A percentile compares a stretch with the other conserved stretches of the same genome.
Conservation (phyloP, 2,888 invertebrate genomes). For the Platycheirus rosarum region DNA sequence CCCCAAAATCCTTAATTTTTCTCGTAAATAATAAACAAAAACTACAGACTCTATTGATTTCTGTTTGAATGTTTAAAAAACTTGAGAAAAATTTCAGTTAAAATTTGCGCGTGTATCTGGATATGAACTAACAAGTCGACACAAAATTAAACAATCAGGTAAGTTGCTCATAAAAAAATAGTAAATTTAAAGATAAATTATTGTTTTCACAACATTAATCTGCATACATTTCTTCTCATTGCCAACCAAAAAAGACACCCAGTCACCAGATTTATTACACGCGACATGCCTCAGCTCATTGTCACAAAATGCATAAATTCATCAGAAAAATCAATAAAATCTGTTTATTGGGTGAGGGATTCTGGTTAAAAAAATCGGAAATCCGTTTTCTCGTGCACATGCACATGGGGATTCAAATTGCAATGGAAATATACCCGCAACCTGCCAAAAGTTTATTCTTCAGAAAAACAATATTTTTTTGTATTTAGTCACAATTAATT, state of each 20-base stretch:
- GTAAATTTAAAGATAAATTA: slow-evolving; percentile 9
- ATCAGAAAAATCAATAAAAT: slow-evolving; percentile 66
- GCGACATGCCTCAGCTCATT: slow-evolving; percentile 34
- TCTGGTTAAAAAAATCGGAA: not conserved
- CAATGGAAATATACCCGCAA: slow-evolving; percentile 5
- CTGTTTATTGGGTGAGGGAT: slow-evolving; percentile 9
- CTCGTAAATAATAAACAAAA: not conserved
- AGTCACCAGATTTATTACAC: slow-evolving; percentile 24
- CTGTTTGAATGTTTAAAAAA: not conserved
- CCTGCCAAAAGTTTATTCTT: slow-evolving; percentile 26
- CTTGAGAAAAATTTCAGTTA: not conserved
- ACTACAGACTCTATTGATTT: not conserved
- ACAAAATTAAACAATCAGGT: slow-evolving; percentile 61
- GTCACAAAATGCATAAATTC: slow-evolving; percentile 30
- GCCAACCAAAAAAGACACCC: slow-evolving; percentile 44
- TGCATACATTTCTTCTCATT: slow-evolving; percentile 36
- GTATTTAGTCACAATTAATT: too few relatives aligned
- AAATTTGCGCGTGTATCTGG: slow-evolving; percentile 49
- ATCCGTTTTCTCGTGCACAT: slow-evolving; percentile 12
- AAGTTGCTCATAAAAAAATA: slow-evolving; percentile 46
- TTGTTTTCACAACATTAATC: slow-evolving; percentile 46
- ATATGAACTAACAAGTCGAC: slow-evolving; percentile 50
- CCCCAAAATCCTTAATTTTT: slow-evolving; percentile 3
- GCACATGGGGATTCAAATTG: slow-evolving; percentile 16
- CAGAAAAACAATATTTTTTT: slow-evolving; percentile 21